Percentiles rank a stretch among this genome's conserved stretches.
Conservation (phyloP, 2,113 vertebrate genomes). For the Dromaius novaehollandiae region DNA sequence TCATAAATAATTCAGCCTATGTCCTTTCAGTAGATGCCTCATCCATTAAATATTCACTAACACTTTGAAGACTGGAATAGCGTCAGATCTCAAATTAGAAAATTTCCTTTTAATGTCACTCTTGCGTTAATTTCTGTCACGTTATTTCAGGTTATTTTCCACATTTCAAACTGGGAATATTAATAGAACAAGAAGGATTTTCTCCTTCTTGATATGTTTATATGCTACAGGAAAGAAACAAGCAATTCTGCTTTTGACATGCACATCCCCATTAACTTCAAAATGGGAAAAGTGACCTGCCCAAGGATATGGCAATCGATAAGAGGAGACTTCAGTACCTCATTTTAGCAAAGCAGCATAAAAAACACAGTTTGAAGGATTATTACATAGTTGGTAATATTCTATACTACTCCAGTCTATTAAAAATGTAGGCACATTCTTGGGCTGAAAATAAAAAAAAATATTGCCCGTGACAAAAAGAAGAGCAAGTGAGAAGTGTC, state of each 20-base stretch:
- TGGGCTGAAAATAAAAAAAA: not conserved
- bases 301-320: accelerated
- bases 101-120: slow-evolving; percentile 39
- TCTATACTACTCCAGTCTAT: not conserved
- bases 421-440: not conserved
- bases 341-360: not conserved
- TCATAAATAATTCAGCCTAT: slow-evolving; percentile 55
- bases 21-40: slow-evolving; percentile 18
- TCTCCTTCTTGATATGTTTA: not conserved
- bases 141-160: slow-evolving; percentile 38
- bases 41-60: slow-evolving; percentile 64
- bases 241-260: not conserved
- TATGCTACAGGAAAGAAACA: not conserved
- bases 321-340: not conserved
- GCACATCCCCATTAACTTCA: not conserved
- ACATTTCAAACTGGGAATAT: not conserved
- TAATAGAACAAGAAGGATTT: not conserved
- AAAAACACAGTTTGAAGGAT: not conserved
- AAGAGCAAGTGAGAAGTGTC: not conserved
- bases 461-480: not conserved
- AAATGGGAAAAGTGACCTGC: not conserved
- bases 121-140: not conserved
- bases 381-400: not conserved
- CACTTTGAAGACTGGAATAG: slow-evolving; percentile 40
- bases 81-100: slow-evolving; percentile 61